Evolutionary conservation across 2,113 vertebrate genomes (phyloP).

Genomic region (Pipra filicauda): DNA sequence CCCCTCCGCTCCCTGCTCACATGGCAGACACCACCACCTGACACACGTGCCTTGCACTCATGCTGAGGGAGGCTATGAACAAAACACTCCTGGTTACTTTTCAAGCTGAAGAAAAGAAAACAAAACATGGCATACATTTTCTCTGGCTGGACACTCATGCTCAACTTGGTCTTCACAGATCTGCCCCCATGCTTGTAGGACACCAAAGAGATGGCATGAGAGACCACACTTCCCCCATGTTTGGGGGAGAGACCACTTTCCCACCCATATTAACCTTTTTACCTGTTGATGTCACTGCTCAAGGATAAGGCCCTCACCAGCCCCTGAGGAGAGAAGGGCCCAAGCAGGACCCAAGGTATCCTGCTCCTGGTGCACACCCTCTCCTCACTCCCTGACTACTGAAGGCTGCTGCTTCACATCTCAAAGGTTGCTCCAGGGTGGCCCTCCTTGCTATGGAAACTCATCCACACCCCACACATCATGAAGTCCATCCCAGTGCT

Average conservation of each 20-base stretch:
- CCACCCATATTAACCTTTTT: neutral
- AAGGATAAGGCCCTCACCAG: neutral
- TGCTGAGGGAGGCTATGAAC: neutral
- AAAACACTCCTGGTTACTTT: neutral
- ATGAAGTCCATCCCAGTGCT: accelerated
- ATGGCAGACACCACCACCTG: neutral
- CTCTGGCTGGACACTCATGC: neutral
- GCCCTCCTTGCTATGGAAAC: neutral
- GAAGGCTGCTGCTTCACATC: neutral
- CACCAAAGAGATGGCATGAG: neutral
- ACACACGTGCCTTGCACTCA: accelerated
- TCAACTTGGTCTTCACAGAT: neutral
- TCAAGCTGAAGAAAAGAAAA: neutral
- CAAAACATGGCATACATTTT: accelerated
- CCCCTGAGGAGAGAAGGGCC: neutral
- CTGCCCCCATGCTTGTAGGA: accelerated
- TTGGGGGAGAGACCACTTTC: too few relatives aligned
- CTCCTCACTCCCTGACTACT: neutral
- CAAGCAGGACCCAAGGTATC: too few relatives aligned
- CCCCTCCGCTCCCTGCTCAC: accelerated
- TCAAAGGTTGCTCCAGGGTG: neutral
- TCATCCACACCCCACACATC: accelerated
- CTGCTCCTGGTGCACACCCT: accelerated
- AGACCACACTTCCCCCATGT: neutral
- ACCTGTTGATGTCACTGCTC: neutral